Evolutionary conservation across 2,113 vertebrate genomes (phyloP).

Genomic region (Perognathus longimembris): DNA sequence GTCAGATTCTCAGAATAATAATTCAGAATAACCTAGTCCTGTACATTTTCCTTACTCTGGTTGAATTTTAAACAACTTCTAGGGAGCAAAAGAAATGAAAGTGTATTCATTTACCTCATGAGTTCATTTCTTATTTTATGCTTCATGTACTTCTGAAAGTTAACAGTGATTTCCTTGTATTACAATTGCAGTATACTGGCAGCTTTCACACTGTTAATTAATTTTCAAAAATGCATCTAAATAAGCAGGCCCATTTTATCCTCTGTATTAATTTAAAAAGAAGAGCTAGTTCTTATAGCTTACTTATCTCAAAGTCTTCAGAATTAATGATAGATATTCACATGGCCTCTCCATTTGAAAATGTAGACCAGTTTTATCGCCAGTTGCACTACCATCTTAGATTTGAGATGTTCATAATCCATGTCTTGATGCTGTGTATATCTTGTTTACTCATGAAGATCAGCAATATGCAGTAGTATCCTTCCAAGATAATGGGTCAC

Average conservation of each 20-base stretch:
- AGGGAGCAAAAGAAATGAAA: neutral
- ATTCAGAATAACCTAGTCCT: neutral
- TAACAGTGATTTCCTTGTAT: neutral
- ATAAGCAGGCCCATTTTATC: neutral
- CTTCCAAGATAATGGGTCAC: no score
- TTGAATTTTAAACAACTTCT: slow-evolving; percentile 24
- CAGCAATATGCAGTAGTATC: neutral
- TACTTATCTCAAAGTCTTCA: slow-evolving; percentile 22
- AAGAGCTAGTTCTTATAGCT: slow-evolving; percentile 21
- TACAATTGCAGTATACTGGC: neutral
- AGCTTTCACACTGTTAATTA: slow-evolving; percentile 10
- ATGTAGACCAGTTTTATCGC: neutral
- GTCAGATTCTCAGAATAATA: neutral
- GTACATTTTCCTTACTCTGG: neutral
- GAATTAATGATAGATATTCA: neutral
- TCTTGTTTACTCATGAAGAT: neutral
- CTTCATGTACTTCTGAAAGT: slow-evolving; percentile 40
- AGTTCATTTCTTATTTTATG: slow-evolving; percentile 33
- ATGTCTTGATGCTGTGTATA: neutral
- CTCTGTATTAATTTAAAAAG: slow-evolving; percentile 12
- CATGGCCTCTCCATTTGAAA: neutral
- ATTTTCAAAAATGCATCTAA: slow-evolving; percentile 25
- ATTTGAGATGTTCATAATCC: neutral
- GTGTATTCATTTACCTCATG: neutral
- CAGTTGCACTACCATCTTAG: neutral